Percentiles rank a stretch among this genome's conserved stretches.
Conservation (phyloP, 2,888 invertebrate genomes). For the Eristalinus sepulchralis region DNA sequence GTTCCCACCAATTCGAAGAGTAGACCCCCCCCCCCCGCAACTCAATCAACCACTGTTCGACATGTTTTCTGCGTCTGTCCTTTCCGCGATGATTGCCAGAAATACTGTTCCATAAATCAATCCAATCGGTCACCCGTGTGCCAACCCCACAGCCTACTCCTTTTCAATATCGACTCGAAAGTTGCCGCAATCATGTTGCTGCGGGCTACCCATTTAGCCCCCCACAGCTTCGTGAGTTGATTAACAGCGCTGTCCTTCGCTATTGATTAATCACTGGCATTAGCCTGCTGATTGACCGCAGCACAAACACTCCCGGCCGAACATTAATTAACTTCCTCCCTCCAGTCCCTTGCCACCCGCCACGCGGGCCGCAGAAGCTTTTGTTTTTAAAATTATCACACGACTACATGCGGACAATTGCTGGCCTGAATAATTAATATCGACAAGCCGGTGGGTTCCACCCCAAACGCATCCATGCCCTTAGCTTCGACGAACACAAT, state of each 20-base stretch:
- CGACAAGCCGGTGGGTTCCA: conserved; percentile 10
- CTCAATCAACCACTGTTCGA: not conserved
- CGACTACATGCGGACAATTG: conserved; percentile 30
- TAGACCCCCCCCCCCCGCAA: too few species aligned
- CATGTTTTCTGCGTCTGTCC: not conserved
- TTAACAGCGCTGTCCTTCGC: conserved; percentile 56
- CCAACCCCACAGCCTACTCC: conserved; percentile 3
- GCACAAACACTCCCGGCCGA: conserved; percentile 13
- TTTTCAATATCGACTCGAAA: conserved; percentile 4
- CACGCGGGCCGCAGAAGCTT: not conserved
- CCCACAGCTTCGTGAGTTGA: conserved; percentile 6
- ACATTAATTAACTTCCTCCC: conserved; percentile 41
- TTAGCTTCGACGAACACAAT: conserved; percentile 1
- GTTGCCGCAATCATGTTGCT: conserved; percentile 1
- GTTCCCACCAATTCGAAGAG: too few species aligned
- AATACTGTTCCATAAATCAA: conserved; percentile 13
- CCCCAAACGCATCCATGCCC: conserved; percentile 10
- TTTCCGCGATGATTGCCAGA: not conserved
- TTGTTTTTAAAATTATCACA: conserved; percentile 27
- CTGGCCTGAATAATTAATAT: conserved; percentile 36
- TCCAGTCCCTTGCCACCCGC: not conserved
- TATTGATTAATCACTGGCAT: conserved; percentile 51
- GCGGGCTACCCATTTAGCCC: not conserved
- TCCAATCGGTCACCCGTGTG: conserved; percentile 13
- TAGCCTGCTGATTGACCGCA: conserved; percentile 41